A percentile compares a stretch with the other conserved stretches of the same genome.
Conservation (phyloP, 1,140 invertebrate genomes). For the Drosophila athabasca region DNA sequence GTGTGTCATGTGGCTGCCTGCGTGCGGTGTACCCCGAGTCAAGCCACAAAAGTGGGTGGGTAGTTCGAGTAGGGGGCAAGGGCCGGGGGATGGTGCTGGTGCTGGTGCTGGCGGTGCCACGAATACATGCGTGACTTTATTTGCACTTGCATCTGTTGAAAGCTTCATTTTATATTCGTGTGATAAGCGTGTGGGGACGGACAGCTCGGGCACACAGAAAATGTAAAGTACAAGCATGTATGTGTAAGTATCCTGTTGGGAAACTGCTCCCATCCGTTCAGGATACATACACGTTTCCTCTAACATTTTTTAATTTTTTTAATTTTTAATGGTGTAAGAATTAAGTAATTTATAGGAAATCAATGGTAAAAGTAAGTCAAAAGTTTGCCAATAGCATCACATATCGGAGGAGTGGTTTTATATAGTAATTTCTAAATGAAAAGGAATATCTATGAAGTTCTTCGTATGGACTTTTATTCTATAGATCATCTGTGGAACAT, state of each 20-base stretch:
- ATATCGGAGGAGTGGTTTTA: too few relatives aligned
- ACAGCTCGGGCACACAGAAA: background rate
- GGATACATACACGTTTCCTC: too few relatives aligned
- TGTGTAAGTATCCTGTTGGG: background rate
- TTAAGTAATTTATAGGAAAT: too few relatives aligned
- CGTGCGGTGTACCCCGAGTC: conserved; percentile 44
- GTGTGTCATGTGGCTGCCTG: conserved; percentile 20
- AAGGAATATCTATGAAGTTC: too few relatives aligned
- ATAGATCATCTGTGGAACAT: too few relatives aligned
- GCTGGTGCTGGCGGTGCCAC: conserved; percentile 2
- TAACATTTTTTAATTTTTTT: too few relatives aligned
- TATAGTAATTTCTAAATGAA: too few relatives aligned
- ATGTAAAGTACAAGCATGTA: background rate
- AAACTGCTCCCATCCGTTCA: too few relatives aligned
- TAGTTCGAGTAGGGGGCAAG: conserved; percentile 2
- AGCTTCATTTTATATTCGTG: conserved; percentile 11
- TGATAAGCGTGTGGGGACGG: background rate
- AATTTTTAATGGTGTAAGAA: too few relatives aligned
- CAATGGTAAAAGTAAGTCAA: too few relatives aligned
- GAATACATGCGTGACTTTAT: conserved; percentile 53
- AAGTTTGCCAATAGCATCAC: too few relatives aligned
- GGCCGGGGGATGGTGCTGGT: background rate
- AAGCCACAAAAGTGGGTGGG: conserved; percentile 17
- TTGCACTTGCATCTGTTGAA: conserved; percentile 48
- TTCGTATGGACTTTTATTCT: too few relatives aligned